Evolutionary conservation across 2,888 invertebrate genomes (phyloP), one percentile per base, ranked within the genome.

Genomic region (Idaea aversata): DNA sequence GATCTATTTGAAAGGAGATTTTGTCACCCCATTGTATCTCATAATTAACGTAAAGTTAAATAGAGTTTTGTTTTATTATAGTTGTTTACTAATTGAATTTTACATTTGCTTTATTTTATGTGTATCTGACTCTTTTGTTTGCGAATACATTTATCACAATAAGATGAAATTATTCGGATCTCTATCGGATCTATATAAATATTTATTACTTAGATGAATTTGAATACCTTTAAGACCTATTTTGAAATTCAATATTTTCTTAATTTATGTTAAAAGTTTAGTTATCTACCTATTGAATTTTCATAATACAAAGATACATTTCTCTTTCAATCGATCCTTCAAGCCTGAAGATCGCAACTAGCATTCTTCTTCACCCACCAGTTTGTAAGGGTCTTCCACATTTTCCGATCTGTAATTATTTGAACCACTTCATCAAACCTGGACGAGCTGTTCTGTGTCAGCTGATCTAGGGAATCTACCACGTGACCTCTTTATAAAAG

Each of bases 1-100:
- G 79, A 81, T 79, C 76, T 85, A 85, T 87, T 87, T 84, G 79
- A 72, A 72, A 76, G 72, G 73, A 80, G 80, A 81, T 82, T 81
- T 76, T 75, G 77, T 76, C 79, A 68, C 75, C 76, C 79, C 71
- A 74, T 80, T 80, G 76, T 78, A 70, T 77, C 74, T 74, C 69
- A 67, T 77, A 77, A 81, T 81, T 77, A 77, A 74, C 67, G 72
- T 68, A 71, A 73, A 74, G 74, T 77, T 76, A 71, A 60, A 69
- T 61, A 77, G 77, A 75, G 73, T 69, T 70, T 71, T 73, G 72
- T 75, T 69, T 71, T 67, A 68, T 67, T 65, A 65, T 65, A 65
- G 67, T 67, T 65, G 66, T 62, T 65, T 65, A 65, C 34, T 6
- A 59, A 59, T 59, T 25, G 25, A 16, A 10, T 59, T 59, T 59